These are phyloP conservation scores for Chloropsis cyanopogon DNA, from an alignment of 2,113 vertebrate genomes.

Conservation along the genomic window DNA sequence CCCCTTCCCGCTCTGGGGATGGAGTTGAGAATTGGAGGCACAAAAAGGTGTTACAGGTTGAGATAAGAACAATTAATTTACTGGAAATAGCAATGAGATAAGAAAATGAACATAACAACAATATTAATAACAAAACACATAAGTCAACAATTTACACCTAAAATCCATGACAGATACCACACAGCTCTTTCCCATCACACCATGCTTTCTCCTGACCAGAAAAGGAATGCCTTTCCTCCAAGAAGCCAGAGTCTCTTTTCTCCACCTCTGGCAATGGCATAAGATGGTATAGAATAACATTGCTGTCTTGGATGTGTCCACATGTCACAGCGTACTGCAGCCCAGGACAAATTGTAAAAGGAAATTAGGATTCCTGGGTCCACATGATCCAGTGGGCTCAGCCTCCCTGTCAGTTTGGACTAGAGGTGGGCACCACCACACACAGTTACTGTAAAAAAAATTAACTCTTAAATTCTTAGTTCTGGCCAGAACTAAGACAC, in stretches of 20 bases:
- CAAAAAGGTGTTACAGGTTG: neutral
- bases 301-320: neutral
- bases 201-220: neutral
- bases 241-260: neutral
- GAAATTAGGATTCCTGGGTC: neutral
- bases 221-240: neutral
- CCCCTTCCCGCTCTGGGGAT: too few relatives aligned
- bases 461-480: neutral
- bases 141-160: neutral
- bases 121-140: neutral
- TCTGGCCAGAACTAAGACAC: neutral
- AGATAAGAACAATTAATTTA: neutral
- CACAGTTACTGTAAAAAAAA: neutral
- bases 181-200: too few relatives aligned
- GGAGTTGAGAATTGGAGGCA: neutral
- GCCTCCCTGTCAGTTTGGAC: neutral
- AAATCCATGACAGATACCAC: accelerated
- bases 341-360: neutral
- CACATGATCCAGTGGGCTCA: accelerated
- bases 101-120: neutral
- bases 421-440: neutral
- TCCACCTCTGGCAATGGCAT: neutral
- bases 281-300: neutral
- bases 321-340: accelerated
- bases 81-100: neutral